These are phyloP conservation scores for Zapornia atra DNA, from an alignment of 2,113 vertebrate genomes.

Conservation along the genomic window DNA sequence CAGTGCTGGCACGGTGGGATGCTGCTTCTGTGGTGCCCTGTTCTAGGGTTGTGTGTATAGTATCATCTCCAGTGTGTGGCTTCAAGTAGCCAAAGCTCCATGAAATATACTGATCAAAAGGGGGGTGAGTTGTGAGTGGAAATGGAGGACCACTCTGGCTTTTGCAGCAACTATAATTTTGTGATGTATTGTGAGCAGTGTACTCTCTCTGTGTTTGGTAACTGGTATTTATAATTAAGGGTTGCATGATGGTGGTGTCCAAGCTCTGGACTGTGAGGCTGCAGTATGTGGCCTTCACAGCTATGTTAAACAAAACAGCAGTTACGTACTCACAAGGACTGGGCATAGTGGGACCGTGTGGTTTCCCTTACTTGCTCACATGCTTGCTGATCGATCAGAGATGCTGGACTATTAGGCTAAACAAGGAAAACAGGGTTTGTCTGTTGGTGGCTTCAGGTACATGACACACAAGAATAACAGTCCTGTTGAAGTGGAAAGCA, in stretches of 20 bases:
- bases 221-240: slow-evolving; percentile 11
- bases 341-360: neutral
- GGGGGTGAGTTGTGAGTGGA: neutral
- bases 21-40: neutral
- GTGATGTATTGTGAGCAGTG: neutral
- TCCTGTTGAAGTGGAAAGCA: neutral
- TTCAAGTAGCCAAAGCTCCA: neutral
- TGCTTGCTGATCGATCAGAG: neutral
- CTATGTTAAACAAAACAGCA: neutral
- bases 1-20: neutral
- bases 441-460: neutral
- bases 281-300: neutral
- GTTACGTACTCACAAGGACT: neutral
- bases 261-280: neutral
- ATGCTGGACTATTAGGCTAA: neutral
- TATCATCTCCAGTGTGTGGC: neutral
- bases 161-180: neutral
- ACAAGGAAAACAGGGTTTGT: neutral
- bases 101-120: slow-evolving; percentile 5
- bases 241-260: neutral
- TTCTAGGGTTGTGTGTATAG: neutral
- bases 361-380: neutral
- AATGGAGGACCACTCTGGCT: neutral
- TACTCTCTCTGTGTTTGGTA: slow-evolving; percentile 40
- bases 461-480: neutral